Conservation (phyloP, 2,888 invertebrate species). For the Agonopterix heracliana region DNA sequence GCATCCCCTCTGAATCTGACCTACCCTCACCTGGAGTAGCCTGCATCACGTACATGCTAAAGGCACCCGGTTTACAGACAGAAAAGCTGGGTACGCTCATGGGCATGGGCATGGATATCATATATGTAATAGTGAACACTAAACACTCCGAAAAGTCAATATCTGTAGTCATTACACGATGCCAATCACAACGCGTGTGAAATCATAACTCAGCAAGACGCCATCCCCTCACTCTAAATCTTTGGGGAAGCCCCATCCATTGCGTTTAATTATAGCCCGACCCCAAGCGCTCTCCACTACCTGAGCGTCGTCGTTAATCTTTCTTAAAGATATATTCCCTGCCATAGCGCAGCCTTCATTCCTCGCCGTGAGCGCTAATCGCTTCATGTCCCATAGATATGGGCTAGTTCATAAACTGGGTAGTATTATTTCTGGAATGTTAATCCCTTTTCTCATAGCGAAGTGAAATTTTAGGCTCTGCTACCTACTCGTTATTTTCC, state of each 20-base stretch:
- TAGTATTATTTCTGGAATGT: too few relatives aligned
- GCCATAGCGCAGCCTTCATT: conserved; percentile 48
- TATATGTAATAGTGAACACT: too few relatives aligned
- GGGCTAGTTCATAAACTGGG: not conserved
- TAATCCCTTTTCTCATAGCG: too few relatives aligned
- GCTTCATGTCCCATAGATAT: conserved; percentile 45
- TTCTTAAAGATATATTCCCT: conserved; percentile 73
- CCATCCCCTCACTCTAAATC: conserved; percentile 66
- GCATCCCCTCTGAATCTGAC: too few relatives aligned
- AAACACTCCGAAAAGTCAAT: too few relatives aligned
- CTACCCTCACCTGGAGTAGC: too few relatives aligned
- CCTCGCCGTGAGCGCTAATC: conserved; percentile 52
- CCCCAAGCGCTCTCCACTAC: conserved; percentile 59
- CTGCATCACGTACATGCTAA: too few relatives aligned
- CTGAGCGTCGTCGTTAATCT: conserved; percentile 75
- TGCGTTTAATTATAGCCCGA: conserved; percentile 73
- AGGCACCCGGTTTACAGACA: too few relatives aligned
- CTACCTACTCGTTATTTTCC: too few relatives aligned
- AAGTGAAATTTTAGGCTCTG: too few relatives aligned
- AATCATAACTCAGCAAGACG: conserved; percentile 73
- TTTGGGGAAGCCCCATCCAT: conserved; percentile 69
- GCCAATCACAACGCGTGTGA: conserved; percentile 69
- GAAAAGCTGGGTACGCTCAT: too few relatives aligned
- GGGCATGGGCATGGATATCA: too few relatives aligned
- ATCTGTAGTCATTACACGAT: conserved; percentile 47